Evolutionary conservation across 2,888 invertebrate genomes (phyloP).

Genomic region (Liposcelis brunnea): DNA sequence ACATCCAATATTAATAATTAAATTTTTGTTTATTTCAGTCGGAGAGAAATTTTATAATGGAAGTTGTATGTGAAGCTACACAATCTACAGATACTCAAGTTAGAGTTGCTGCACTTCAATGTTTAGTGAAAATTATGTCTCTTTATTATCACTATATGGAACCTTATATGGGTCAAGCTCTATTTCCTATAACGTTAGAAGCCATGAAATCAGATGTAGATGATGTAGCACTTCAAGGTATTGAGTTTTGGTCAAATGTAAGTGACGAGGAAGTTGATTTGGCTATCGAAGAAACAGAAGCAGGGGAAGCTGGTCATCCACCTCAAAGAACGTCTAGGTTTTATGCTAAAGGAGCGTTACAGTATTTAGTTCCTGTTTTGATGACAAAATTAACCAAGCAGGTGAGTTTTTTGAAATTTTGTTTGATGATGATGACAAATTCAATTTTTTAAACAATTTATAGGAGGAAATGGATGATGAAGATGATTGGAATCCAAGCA

Average conservation of each 20-base stretch:
- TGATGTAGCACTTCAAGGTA: constrained; percentile 92
- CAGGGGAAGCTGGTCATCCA: constrained; percentile 83
- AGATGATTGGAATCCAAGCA: constrained; percentile 98
- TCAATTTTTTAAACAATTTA: constrained; percentile 4
- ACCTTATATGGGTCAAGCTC: constrained; percentile 93
- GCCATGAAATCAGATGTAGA: constrained; percentile 96
- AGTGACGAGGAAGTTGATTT: constrained; percentile 97
- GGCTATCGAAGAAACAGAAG: constrained; percentile 85
- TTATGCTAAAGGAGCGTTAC: constrained; percentile 96
- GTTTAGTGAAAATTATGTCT: constrained; percentile 94
- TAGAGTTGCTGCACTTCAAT: constrained; percentile 91
- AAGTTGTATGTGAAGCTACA: constrained; percentile 97
- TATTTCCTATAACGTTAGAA: constrained; percentile 89
- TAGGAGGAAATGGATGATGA: constrained; percentile 90
- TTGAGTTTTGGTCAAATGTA: constrained; percentile 99
- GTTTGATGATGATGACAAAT: not conserved
- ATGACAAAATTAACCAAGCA: constrained; percentile 90
- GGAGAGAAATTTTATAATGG: constrained; percentile 98
- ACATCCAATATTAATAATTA: not conserved
- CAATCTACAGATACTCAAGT: constrained; percentile 84
- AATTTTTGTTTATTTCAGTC: constrained; percentile 29
- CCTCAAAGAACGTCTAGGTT: constrained; percentile 83
- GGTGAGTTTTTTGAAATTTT: constrained; percentile 25
- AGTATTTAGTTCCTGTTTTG: constrained; percentile 84
- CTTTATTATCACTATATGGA: constrained; percentile 99